Evolutionary conservation across 2,113 vertebrate species (phyloP), one percentile per base, ranked within the genome.

Genomic region (Platichthys stellatus): DNA sequence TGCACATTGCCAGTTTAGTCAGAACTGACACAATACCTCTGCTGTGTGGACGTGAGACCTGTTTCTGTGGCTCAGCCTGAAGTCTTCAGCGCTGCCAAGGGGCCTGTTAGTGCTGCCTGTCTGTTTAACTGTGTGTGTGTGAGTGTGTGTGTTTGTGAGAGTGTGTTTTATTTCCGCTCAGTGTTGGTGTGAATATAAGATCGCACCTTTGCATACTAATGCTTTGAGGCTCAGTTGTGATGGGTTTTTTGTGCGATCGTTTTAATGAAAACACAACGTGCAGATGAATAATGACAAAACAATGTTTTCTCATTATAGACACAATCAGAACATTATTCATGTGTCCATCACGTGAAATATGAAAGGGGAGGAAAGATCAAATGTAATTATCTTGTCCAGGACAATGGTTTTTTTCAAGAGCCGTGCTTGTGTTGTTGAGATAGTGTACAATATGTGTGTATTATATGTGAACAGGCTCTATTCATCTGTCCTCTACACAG

Each of bases 171-270:
- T 9, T 38, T 38, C 35, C 9, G 2, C 8, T 38, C 35, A 38
- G 31, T 45, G 40, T 61, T 24, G 60, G 40, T 38, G 28, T 69
- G 66, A 45, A 45, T 45, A 13, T 69, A 28, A 64, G 58, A 38
- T 73, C 28, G 51, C 3, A 53, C 67, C 72, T n/a, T 68, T 85
- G 76, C 86, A 80, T 78, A 64, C 76, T 84, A 73, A 87, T 86
- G 47, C 6, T 58, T 57, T 4, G 45, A 47, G 12, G 14, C 45
- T 17, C 13, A 17, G 45, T 26, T 24, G 57, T 26, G 57, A 26
- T 51, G 47, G 2, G 17, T 51, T 18, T 51, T 18, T 2, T 51
- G 2, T 11, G 2, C 11, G 38, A 40, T 40, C 5, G 28, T 28
- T 5, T 5, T 28, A 11, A 11, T 40, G 38, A 40, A 24, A 24